Evolutionary conservation across 2,888 invertebrate species (phyloP), one percentile per base, ranked within the genome.

Genomic region (Axea sp.): DNA sequence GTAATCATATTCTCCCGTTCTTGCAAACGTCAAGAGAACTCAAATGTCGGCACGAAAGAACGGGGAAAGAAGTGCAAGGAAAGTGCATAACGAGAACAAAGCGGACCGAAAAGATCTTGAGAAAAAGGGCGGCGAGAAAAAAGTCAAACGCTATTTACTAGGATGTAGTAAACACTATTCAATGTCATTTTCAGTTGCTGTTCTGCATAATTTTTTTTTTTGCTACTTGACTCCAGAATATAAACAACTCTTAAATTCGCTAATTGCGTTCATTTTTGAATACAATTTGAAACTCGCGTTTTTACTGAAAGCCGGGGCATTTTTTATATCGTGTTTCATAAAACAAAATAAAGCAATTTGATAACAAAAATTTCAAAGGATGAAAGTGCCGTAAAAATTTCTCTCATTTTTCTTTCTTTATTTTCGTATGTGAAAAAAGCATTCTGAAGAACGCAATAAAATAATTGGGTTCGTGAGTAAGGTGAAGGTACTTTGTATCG

Each of bases 1-100:
- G 55, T 51, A 69, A 69, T 69, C 45, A 62, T 55, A 69, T 69
- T 69, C 60, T 47, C 22, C 30, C 33, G 47, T 69, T 55, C 53
- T 60, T 37, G 39, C 60, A 39, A 60, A 62, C 53, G 55, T 60
- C 37, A 53, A 69, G 45, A 57, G 28, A 67, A 33, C 51, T 51
- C 28, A 49, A 59, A 69, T 7, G 62, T 47, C 39, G 53, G 55
- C 62, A 35, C 53, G 45, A 53, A 51, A 28, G 33, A 67, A 47
- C 47, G 47, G 17, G 39, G 15, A 59, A 55, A 60, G 35, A 69
- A 53, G 45, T 53, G 45, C 30, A 41, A 60, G 53, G 53, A 69
- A 69, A 60, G 60, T 57, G 30, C 43, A 22, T 51, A 45, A 53
- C 15, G 37, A 53, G 60, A 60, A 69, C 60, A 60, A 69, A 60